A percentile compares a stretch with the other conserved stretches of the same genome.
These are phyloP conservation scores for Rousettus leschenaultii DNA, from an alignment of 2,113 vertebrate genomes.

Conservation along the genomic window DNA sequence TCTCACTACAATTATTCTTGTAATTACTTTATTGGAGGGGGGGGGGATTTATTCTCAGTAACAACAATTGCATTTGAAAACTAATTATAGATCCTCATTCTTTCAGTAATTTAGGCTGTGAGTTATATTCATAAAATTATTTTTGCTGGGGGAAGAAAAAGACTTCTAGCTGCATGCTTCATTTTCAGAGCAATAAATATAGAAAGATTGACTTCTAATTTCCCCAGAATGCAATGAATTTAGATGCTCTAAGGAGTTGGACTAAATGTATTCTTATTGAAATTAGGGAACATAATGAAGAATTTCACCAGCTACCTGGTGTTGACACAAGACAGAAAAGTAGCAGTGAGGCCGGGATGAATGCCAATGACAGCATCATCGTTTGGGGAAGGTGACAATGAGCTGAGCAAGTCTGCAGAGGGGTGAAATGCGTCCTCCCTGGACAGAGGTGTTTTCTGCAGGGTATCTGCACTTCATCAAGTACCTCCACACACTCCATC, in stretches of 20 bases:
- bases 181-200: conserved; percentile 53
- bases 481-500: background rate
- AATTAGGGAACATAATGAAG: conserved; percentile 31
- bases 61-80: conserved; percentile 35
- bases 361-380: background rate
- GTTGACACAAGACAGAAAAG: background rate
- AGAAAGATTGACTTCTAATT: conserved; percentile 49
- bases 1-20: conserved; percentile 49
- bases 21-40: conserved; percentile 10
- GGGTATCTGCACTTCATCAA: rapidly evolving
- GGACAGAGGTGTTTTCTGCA: rapidly evolving
- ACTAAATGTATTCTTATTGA: conserved; percentile 27
- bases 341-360: background rate
- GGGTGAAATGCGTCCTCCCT: background rate
- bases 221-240: background rate
- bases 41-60: background rate
- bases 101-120: conserved; percentile 19
- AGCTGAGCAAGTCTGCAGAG: background rate
- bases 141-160: conserved; percentile 13
- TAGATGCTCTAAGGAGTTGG: background rate
- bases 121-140: conserved; percentile 60
- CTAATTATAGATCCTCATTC: conserved; percentile 51
- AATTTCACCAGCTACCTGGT: background rate
- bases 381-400: background rate
- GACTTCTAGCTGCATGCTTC: background rate